Conservation (phyloP, 2,888 invertebrate genomes). For the Tetragonisca angustula region DNA sequence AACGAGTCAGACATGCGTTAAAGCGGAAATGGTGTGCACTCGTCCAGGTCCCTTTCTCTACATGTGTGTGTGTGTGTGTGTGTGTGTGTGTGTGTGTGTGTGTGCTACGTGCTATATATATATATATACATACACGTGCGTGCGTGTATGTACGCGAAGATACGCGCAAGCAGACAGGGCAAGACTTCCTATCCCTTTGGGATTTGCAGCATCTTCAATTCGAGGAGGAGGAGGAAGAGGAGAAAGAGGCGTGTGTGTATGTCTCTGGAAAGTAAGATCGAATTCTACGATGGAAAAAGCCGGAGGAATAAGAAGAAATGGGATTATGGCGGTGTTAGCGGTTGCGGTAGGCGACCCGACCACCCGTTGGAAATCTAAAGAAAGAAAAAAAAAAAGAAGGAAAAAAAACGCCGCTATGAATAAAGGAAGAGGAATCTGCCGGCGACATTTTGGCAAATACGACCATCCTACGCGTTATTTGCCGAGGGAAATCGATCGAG, state of each 20-base stretch:
- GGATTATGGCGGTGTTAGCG: constrained; percentile 47
- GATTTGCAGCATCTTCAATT: constrained; percentile 72
- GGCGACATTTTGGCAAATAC: constrained; percentile 27
- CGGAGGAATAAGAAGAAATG: constrained; percentile 41
- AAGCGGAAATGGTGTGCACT: constrained; percentile 33
- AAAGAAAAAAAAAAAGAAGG: neutral
- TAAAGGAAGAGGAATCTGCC: constrained; percentile 1
- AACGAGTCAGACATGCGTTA: constrained; percentile 42
- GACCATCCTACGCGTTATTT: neutral
- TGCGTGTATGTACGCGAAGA: neutral
- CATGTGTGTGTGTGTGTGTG: neutral
- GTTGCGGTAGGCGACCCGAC: constrained; percentile 18
- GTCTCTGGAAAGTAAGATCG: constrained; percentile 59
- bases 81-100: too few relatives aligned
- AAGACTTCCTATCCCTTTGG: constrained; percentile 56
- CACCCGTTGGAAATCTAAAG: constrained; percentile 1
- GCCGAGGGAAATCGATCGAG: neutral
- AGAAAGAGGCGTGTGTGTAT: constrained; percentile 30
- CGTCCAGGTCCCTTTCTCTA: neutral
- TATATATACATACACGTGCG: neutral
- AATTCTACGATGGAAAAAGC: constrained; percentile 45
- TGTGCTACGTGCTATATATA: neutral
- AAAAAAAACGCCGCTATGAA: constrained; percentile 5
- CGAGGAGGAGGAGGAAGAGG: constrained; percentile 48
- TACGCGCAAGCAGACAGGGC: constrained; percentile 11